A percentile compares a stretch with the other conserved stretches of the same genome.
These are phyloP conservation scores for Brachionus sp. DNA, from an alignment of 1,140 invertebrate genomes.

Conservation along the genomic window DNA sequence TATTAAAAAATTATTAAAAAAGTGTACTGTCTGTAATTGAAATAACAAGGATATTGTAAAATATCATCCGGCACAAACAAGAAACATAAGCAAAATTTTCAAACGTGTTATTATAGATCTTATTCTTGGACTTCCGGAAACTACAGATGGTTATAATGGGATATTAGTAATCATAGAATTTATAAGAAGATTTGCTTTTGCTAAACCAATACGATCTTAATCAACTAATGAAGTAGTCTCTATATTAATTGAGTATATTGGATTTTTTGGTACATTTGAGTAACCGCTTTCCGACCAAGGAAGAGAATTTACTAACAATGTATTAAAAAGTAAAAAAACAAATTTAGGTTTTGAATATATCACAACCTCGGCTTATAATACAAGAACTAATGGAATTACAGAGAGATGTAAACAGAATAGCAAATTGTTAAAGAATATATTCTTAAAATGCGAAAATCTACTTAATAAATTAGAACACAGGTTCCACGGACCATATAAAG, in stretches of 20 bases:
- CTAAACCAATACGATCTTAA: not conserved
- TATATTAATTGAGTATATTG: too few relatives aligned
- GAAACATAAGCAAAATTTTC: not conserved
- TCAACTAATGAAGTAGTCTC: not conserved
- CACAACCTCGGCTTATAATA: too few relatives aligned
- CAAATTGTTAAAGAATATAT: not conserved
- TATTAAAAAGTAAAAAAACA: not conserved
- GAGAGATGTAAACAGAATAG: too few relatives aligned
- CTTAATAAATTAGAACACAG: not conserved
- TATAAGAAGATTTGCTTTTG: not conserved
- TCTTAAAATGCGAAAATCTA: not conserved
- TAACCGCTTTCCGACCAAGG: conserved; percentile 1
- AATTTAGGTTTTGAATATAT: not conserved
- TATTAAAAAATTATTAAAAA: too few relatives aligned
- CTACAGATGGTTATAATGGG: not conserved
- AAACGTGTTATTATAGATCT: too few relatives aligned
- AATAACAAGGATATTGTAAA: not conserved
- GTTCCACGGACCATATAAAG: conserved; percentile 19
- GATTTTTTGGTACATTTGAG: not conserved
- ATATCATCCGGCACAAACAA: not conserved
- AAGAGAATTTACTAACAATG: not conserved
- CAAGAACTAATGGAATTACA: too few relatives aligned
- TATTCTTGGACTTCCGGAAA: not conserved
- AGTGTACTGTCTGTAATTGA: too few relatives aligned
- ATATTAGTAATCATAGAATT: conserved; percentile 9